A percentile compares a stretch with the other conserved stretches of the same genome.
phyloP scores from a whole-genome alignment of 2,797 vertebrate genomes.

The Zenarchopterus dispar region DNA sequence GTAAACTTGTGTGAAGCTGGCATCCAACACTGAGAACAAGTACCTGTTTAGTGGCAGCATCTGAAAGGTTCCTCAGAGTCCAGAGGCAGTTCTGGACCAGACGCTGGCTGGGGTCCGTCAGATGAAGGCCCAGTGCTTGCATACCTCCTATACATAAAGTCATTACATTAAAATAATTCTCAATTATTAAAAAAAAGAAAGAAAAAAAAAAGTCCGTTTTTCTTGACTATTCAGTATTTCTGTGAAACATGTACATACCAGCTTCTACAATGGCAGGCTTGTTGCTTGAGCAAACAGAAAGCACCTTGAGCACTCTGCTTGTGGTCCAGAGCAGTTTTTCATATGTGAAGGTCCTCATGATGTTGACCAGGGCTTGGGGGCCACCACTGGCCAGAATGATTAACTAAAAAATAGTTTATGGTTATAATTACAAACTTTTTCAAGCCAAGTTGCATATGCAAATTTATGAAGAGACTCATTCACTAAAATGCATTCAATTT shows the following conservation, averaged over 20 bases:
- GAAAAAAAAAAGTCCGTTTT: no score
- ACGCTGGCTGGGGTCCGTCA: constrained; percentile 96
- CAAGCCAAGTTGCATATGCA: not conserved
- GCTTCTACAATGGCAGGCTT: constrained; percentile 99
- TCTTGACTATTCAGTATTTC: not conserved
- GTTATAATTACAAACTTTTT: constrained; percentile 1
- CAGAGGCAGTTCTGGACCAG: constrained; percentile 99
- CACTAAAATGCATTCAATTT: not conserved
- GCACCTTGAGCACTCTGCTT: constrained; percentile 97
- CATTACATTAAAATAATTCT: not conserved
- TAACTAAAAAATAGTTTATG: constrained; percentile 77
- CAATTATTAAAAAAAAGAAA: not conserved
- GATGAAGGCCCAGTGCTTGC: constrained; percentile 97
- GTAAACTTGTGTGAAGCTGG: no score
- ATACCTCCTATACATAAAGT: constrained; percentile 90
- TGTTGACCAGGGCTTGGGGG: constrained; percentile 97
- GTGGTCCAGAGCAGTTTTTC: constrained; percentile 99
- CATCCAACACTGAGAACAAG: no score
- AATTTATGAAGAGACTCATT: not conserved
- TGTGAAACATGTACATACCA: constrained; percentile 80
- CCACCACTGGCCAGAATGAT: constrained; percentile 98
- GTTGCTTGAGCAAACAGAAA: constrained; percentile 99
- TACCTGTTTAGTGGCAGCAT: constrained; percentile 99
- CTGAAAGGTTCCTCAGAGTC: constrained; percentile 98
- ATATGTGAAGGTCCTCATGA: constrained; percentile 98